These are phyloP conservation scores for Lates calcarifer DNA, from an alignment of 2,113 vertebrate species.

Conservation along the genomic window DNA sequence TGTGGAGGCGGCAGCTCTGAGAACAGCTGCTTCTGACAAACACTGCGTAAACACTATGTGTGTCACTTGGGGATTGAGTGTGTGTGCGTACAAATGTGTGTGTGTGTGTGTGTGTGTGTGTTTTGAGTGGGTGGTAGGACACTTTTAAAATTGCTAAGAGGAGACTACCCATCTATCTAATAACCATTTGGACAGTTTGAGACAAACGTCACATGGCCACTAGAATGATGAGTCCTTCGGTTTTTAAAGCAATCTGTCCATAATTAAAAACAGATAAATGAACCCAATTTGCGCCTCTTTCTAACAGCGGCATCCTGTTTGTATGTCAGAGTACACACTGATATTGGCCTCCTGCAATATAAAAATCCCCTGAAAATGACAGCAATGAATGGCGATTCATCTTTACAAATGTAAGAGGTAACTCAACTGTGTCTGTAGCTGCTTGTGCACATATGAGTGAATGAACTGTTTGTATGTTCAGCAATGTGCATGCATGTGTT, in stretches of 20 bases:
- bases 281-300: neutral
- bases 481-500: constrained; percentile 25
- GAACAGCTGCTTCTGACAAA: constrained; percentile 82
- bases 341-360: constrained; percentile 4
- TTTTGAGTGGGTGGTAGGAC: constrained; percentile 37
- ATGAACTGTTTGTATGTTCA: constrained; percentile 3
- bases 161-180: constrained; percentile 45
- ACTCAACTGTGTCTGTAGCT: constrained; percentile 3
- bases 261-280: constrained; percentile 32
- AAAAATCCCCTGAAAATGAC: constrained; percentile 27
- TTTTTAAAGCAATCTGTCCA: neutral
- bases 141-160: constrained; percentile 53
- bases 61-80: constrained; percentile 66
- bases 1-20: constrained; percentile 71
- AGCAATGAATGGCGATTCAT: neutral
- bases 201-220: constrained; percentile 25
- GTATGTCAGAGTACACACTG: constrained; percentile 1
- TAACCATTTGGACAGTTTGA: constrained; percentile 42
- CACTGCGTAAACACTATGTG: constrained; percentile 63
- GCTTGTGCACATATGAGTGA: neutral
- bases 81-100: constrained; percentile 20
- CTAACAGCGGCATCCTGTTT: constrained; percentile 6
- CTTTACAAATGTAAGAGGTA: constrained; percentile 18
- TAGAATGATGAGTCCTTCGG: constrained; percentile 24
- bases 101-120: constrained; percentile 39